Conservation (phyloP, 2,888 invertebrate species). For the Epsilonema sp. region DNA sequence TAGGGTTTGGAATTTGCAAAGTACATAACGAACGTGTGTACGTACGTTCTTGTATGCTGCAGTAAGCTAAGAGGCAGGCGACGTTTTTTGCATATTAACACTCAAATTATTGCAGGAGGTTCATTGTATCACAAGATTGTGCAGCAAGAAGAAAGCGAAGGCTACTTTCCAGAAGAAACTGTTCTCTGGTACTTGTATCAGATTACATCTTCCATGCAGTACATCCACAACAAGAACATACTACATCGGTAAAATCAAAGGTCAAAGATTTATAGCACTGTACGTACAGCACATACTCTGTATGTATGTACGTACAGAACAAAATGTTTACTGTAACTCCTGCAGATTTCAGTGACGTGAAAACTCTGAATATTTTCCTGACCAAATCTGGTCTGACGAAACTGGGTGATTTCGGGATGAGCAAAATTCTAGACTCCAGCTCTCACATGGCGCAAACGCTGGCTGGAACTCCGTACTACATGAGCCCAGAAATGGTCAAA, state of each 20-base stretch:
- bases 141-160: neutral
- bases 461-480: conserved; percentile 51
- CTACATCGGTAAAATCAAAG: neutral
- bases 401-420: conserved; percentile 2
- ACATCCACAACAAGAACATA: neutral
- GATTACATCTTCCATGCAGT: neutral
- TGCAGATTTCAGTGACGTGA: conserved; percentile 1
- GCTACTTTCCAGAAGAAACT: no score
- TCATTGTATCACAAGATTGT: neutral
- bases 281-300: no score
- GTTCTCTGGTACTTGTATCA: neutral
- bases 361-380: conserved; percentile 4
- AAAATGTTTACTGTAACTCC: no score
- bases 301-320: neutral
- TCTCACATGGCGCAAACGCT: neutral
- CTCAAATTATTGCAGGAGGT: neutral
- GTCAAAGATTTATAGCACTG: neutral
- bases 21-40: neutral
- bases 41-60: no score
- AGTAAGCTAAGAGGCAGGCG: no score
- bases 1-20: no score
- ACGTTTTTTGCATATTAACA: no score
- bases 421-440: neutral
- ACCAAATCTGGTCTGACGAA: neutral
- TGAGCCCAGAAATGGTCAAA: conserved; percentile 50